Evolutionary conservation across 2,888 invertebrate genomes (phyloP).

Genomic region (Abscondita cerata): DNA sequence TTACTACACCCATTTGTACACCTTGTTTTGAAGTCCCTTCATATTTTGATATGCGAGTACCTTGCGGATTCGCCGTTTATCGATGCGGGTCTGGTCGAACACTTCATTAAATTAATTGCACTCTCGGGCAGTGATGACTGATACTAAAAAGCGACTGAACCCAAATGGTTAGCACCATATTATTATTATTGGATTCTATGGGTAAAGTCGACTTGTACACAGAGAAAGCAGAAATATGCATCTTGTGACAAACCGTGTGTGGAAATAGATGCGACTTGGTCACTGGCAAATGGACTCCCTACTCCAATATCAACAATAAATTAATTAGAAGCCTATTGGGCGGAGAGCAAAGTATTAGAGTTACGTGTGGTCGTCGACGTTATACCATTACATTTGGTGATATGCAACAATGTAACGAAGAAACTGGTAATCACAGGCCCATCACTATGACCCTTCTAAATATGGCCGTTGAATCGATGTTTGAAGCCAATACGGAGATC

Average conservation of each 20-base stretch:
- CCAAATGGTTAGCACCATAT: slow-evolving; percentile 79
- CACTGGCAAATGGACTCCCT: slow-evolving; percentile 81
- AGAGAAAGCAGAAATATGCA: slow-evolving; percentile 71
- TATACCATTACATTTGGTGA: slow-evolving; percentile 80
- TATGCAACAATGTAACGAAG: slow-evolving; percentile 86
- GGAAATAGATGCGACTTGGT: slow-evolving; percentile 88
- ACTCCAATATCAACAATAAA: slow-evolving; percentile 74
- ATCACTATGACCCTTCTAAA: slow-evolving; percentile 71
- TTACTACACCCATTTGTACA: slow-evolving; percentile 73
- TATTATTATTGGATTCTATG: slow-evolving; percentile 77
- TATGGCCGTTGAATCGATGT: slow-evolving; percentile 48
- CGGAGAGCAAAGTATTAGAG: slow-evolving; percentile 72
- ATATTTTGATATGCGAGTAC: slow-evolving; percentile 68
- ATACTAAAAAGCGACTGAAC: slow-evolving; percentile 57
- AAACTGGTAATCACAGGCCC: slow-evolving; percentile 81
- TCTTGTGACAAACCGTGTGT: slow-evolving; percentile 65
- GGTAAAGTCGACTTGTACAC: slow-evolving; percentile 76
- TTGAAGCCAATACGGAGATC: slow-evolving; percentile 45
- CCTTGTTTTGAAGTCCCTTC: slow-evolving; percentile 69
- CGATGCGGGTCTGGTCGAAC: slow-evolving; percentile 49
- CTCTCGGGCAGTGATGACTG: slow-evolving; percentile 47
- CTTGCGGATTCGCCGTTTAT: slow-evolving; percentile 67
- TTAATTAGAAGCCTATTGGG: slow-evolving; percentile 78
- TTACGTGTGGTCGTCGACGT: slow-evolving; percentile 74
- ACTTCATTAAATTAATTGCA: slow-evolving; percentile 56